Conservation (phyloP, 2,888 invertebrate species). For the Drosophila quinaria region DNA sequence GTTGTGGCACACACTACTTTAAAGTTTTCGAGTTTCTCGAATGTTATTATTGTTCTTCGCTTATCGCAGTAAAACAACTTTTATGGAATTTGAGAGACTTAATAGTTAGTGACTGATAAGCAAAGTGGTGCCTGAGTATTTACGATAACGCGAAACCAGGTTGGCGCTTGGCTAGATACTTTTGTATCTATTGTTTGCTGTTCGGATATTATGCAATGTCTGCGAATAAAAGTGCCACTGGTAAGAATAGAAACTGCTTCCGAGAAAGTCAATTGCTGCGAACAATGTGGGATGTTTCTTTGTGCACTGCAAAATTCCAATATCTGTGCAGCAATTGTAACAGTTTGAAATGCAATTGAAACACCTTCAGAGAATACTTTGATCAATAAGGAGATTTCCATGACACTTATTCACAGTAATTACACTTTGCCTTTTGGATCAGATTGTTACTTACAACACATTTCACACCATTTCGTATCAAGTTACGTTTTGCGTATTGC, state of each 20-base stretch:
- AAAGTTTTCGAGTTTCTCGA: conserved; percentile 31
- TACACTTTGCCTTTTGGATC: not conserved
- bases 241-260: not conserved
- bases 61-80: conserved; percentile 19
- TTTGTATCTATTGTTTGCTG: conserved; percentile 7
- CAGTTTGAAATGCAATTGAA: conserved; percentile 9
- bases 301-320: conserved; percentile 9
- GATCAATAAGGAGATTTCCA: conserved; percentile 5
- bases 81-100: conserved; percentile 22
- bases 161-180: conserved; percentile 11
- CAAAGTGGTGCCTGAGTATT: conserved; percentile 15
- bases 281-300: conserved; percentile 4
- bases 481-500: conserved; percentile 1
- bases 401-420: not conserved
- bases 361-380: not conserved
- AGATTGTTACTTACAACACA: conserved; percentile 1
- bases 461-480: not conserved
- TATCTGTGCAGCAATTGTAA: conserved; percentile 6
- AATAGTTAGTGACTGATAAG: conserved; percentile 45
- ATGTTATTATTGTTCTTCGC: conserved; percentile 14
- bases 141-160: conserved; percentile 17
- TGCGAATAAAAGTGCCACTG: not conserved
- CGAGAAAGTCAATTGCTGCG: conserved; percentile 1
- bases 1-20: conserved; percentile 43
- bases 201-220: conserved; percentile 34